Evolutionary conservation across 2,888 invertebrate species (phyloP).

Genomic region (Drosophila peninsularis): DNA sequence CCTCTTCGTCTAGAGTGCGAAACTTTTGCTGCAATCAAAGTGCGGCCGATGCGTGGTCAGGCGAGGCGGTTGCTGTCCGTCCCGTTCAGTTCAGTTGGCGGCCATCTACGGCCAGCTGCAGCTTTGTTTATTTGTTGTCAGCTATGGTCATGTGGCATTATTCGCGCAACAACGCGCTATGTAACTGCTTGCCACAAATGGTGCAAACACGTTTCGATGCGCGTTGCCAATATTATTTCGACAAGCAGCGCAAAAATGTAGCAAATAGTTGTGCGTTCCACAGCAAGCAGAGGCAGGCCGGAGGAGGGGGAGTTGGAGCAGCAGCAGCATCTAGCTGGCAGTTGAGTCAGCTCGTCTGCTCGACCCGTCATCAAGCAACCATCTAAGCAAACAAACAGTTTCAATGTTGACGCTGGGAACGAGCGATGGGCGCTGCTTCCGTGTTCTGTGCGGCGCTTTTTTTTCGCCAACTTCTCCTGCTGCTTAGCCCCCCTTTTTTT

Average conservation of each 20-base stretch:
- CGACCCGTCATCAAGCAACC: conserved; percentile 17
- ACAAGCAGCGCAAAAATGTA: conserved; percentile 55
- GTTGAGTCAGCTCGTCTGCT: conserved; percentile 11
- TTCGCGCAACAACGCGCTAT: conserved; percentile 37
- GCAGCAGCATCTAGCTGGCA: neutral
- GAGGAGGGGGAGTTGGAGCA: neutral
- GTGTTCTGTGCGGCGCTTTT: conserved; percentile 40
- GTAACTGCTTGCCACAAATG: conserved; percentile 62
- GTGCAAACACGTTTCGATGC: conserved; percentile 54
- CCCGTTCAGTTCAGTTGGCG: neutral
- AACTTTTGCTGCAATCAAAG: conserved; percentile 1
- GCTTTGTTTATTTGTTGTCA: conserved; percentile 13
- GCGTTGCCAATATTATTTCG: conserved; percentile 52
- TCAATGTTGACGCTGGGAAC: conserved; percentile 35
- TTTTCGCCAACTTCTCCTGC: neutral
- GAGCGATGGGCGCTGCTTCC: conserved; percentile 50
- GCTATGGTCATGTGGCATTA: conserved; percentile 51
- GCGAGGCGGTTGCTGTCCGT: neutral
- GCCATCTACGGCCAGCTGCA: conserved; percentile 38
- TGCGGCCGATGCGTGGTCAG: neutral
- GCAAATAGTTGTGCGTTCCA: conserved; percentile 52
- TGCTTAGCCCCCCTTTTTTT: conserved; percentile 3
- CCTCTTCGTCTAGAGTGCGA: conserved; percentile 1
- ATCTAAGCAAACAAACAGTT: conserved; percentile 61
- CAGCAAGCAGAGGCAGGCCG: neutral